phyloP scores from a whole-genome alignment of 2,113 vertebrate genomes.

The Procavia capensis region DNA sequence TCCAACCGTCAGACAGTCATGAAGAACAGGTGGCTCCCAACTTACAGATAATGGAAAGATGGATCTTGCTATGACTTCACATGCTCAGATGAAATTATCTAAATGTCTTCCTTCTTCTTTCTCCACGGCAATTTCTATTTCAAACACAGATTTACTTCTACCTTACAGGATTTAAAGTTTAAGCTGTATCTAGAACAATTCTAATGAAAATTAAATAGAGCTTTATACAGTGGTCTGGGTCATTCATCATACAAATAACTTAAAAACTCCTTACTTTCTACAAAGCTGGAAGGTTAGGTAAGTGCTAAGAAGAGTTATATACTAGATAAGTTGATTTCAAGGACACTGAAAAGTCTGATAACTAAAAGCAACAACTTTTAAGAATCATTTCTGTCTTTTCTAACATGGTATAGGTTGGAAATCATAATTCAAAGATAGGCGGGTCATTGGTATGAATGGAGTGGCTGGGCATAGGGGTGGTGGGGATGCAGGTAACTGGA shows the following conservation, averaged over 20 bases:
- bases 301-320: constrained; percentile 36
- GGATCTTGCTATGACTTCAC: constrained; percentile 79
- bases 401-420: background rate
- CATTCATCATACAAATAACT: background rate
- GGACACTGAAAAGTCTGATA: background rate
- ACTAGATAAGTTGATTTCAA: constrained; percentile 29
- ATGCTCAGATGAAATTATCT: constrained; percentile 77
- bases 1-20: constrained; percentile 83
- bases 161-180: constrained; percentile 63
- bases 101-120: constrained; percentile 78
- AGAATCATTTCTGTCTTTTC: background rate
- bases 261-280: background rate
- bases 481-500: background rate
- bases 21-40: constrained; percentile 87
- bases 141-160: constrained; percentile 71
- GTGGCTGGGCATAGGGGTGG: accelerated
- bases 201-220: constrained; percentile 62
- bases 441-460: background rate
- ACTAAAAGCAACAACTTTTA: constrained; percentile 1
- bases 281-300: background rate
- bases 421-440: background rate
- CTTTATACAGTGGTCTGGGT: constrained; percentile 16
- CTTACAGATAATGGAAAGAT: constrained; percentile 84
- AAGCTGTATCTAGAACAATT: constrained; percentile 49
- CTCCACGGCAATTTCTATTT: constrained; percentile 66